Base-by-base conservation (phyloP, 1,140 invertebrate species). In the Drosophila lacteicornis region DNA sequence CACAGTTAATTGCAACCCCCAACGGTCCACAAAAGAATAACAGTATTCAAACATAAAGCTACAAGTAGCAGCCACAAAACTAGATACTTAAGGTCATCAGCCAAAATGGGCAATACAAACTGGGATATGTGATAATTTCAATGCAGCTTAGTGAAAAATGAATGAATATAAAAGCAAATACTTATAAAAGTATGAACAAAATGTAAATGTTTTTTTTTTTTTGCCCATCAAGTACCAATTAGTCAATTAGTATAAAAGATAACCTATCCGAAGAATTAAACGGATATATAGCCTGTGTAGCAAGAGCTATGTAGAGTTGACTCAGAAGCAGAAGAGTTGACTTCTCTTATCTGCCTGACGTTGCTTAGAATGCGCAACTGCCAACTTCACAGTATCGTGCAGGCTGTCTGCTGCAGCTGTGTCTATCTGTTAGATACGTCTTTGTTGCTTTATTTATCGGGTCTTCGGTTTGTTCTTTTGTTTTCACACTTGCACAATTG, bases 401-500 rank as follows among this genome's bases (percentile, higher is more conserved):
- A 50, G 53, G 25, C 45, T 38, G 67, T 30, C 55, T 50, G 30
- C 53, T 71, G 74, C 75, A 60, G 74, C 36, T 50, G 63, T 68
- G 42, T 74, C 74, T 78, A 78, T 78, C 74, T 78, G n/a, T 43
- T 33, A 69, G 75, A 78, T 78, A 69, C 56, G 46, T 45, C 30
- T 57, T 45, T 51, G 51, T 40, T 46, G 40, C 70, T 43, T 69
- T 51, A 69, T 78, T 78, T 78, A 78, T 78, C 75, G 42, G 50
- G 38, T 78, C 50, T 78, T 78, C 60, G 56, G 75, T 51, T 69
- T 61, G 74, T 60, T 75, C 74, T 78, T 77, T 56, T 78, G 63
- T 78, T 69, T 78, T 78, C 63, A 78, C 75, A 77, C 75, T 77
- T 77, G 75, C 75, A 77, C 74, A 77, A 77, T 69, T 68, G 73